phyloP scores from a whole-genome alignment of 2,888 invertebrate genomes.

The Drosophila macrothrix region DNA sequence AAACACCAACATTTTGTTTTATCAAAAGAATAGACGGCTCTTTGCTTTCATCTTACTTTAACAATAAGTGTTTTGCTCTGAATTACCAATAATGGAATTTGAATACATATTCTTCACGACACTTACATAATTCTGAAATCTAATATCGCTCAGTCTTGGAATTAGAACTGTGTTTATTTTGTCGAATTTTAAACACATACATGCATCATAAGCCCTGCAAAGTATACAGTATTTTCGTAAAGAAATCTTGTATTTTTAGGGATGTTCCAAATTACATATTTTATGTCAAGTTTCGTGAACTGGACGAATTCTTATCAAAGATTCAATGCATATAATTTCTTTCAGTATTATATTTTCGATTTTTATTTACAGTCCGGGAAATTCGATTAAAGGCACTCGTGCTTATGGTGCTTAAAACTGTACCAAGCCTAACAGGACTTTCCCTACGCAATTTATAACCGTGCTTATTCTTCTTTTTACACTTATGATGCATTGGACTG shows the following conservation, averaged over 20 bases:
- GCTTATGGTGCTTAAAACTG: too few relatives aligned
- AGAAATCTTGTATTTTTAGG: background rate
- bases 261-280: background rate
- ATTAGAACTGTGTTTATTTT: background rate
- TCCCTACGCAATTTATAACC: too few relatives aligned
- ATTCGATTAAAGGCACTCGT: too few relatives aligned
- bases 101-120: background rate
- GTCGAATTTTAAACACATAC: background rate
- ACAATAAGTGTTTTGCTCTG: background rate
- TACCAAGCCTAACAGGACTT: too few relatives aligned
- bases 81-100: background rate
- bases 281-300: background rate
- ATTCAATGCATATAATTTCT: background rate
- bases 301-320: background rate
- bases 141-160: background rate
- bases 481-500: too few relatives aligned
- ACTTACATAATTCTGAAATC: background rate
- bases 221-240: background rate
- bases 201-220: background rate
- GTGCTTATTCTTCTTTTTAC: too few relatives aligned
- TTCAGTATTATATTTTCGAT: background rate
- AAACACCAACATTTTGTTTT: slow-evolving; percentile 73
- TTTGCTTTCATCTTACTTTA: background rate
- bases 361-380: too few relatives aligned
- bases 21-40: slow-evolving; percentile 39